Conservation (phyloP, 2,797 vertebrate genomes). For the Micrastur ruficollis region DNA sequence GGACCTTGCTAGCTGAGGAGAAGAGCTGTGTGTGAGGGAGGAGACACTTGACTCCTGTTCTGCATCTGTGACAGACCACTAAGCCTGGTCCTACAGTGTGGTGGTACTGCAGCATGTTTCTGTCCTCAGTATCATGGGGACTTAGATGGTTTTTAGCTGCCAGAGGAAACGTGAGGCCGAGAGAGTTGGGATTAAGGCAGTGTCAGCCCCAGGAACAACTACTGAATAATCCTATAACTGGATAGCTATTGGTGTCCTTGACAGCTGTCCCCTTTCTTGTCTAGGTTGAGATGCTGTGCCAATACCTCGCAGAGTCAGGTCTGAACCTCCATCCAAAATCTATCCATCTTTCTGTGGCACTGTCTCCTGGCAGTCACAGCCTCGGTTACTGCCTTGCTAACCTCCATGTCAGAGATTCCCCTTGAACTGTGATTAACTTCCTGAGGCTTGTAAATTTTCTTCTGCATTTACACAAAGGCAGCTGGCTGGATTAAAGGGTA, state of each 20-base stretch:
- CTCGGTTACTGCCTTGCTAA: neutral
- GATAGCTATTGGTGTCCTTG: neutral
- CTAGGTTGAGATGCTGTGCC: neutral
- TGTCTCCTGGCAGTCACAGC: neutral
- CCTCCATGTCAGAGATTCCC: neutral
- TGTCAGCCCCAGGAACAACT: neutral
- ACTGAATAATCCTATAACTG: neutral
- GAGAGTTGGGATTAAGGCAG: neutral
- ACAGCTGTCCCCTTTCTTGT: neutral
- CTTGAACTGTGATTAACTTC: neutral
- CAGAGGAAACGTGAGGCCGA: neutral
- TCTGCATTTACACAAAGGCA: neutral
- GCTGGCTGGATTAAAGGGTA: neutral
- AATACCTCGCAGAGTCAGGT: neutral
- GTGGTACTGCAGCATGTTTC: neutral
- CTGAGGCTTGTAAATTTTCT: neutral
- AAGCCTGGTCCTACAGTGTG: neutral
- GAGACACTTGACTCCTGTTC: neutral
- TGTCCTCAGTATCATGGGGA: accelerated
- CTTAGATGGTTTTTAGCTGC: neutral
- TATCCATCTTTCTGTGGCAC: neutral
- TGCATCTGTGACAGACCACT: neutral
- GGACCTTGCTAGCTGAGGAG: neutral
- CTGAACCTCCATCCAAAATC: neutral
- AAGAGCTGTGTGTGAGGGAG: neutral